phyloP scores from a whole-genome alignment of 2,797 vertebrate species.

The Falco cherrug region DNA sequence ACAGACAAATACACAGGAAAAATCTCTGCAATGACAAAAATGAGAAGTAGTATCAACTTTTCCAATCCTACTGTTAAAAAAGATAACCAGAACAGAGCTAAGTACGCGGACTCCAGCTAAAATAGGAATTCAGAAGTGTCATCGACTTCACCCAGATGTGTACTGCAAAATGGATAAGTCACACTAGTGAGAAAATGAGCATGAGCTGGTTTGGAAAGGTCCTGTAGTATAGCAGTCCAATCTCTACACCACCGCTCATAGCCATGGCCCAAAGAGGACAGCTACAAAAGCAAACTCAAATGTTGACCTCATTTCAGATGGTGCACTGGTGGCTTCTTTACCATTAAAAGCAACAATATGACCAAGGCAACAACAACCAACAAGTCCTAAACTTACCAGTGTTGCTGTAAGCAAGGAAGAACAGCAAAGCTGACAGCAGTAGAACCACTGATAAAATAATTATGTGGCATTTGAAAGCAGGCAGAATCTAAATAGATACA shows the following conservation, averaged over 20 bases:
- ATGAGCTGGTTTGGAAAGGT: background rate
- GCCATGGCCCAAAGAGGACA: background rate
- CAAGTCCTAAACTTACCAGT: background rate
- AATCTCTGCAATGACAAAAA: conserved; percentile 18
- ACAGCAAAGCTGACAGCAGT: background rate
- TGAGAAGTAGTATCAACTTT: background rate
- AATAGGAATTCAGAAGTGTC: background rate
- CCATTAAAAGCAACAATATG: background rate
- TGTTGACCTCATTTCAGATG: background rate
- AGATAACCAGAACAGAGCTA: background rate
- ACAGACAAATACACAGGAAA: background rate
- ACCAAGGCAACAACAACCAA: background rate
- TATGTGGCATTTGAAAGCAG: background rate
- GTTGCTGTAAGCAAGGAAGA: background rate
- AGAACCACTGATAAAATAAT: background rate
- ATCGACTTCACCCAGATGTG: rapidly evolving
- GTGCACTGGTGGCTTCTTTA: background rate
- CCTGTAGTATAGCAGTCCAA: background rate
- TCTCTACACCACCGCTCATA: background rate
- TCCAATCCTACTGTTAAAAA: background rate
- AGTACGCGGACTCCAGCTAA: rapidly evolving
- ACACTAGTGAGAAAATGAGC: background rate
- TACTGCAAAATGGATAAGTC: background rate
- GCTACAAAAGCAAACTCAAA: background rate
- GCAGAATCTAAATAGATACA: background rate